Conservation (phyloP, 2,797 vertebrate species). For the Gambusia yucatana region DNA sequence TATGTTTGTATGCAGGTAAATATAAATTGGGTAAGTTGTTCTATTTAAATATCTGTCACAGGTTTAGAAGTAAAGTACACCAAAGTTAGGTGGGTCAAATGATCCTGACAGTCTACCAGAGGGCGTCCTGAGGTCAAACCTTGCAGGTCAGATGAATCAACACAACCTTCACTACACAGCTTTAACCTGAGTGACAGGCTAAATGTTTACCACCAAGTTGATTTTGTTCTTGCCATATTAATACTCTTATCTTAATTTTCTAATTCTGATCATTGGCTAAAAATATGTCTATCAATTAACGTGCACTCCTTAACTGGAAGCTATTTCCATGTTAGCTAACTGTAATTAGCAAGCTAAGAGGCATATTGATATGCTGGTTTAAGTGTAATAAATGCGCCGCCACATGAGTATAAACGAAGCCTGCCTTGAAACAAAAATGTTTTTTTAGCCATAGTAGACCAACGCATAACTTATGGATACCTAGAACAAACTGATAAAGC, state of each 20-base stretch:
- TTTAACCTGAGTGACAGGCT: neutral
- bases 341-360: neutral
- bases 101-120: conserved; percentile 10
- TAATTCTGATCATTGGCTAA: neutral
- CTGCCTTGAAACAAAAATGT: neutral
- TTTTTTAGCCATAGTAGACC: neutral
- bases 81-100: neutral
- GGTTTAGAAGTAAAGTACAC: neutral
- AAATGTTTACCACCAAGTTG: neutral
- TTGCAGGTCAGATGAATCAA: conserved; percentile 25
- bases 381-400: neutral
- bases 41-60: neutral
- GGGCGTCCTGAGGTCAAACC: conserved; percentile 66
- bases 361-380: neutral
- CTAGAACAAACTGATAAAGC: neutral
- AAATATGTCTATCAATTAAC: neutral
- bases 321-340: neutral
- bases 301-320: neutral
- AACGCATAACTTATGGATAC: neutral
- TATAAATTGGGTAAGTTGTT: neutral
- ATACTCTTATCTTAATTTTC: neutral
- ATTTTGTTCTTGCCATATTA: neutral
- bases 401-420: neutral
- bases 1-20: neutral
- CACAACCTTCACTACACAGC: conserved; percentile 23